phyloP scores from a whole-genome alignment of 1,140 invertebrate genomes.

The Sipha flava region DNA sequence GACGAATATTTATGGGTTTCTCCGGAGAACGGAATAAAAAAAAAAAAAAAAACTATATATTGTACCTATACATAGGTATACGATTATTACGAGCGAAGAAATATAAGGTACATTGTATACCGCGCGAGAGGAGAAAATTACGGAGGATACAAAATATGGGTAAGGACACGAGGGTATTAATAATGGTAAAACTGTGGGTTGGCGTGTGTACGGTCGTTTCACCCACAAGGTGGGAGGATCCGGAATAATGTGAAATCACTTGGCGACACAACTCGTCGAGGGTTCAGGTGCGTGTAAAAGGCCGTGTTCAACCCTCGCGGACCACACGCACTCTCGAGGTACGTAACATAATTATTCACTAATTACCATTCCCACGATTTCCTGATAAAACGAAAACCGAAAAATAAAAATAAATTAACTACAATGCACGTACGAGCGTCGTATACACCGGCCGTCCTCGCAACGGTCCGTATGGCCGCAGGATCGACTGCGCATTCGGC shows the following conservation, averaged over 20 bases:
- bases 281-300: constrained; percentile 5
- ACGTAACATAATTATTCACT: constrained; percentile 22
- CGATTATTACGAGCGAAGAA: background rate
- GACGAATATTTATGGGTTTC: constrained; percentile 16
- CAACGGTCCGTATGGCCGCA: no score
- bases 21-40: background rate
- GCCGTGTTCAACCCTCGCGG: constrained; percentile 21
- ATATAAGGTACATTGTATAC: background rate
- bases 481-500: no score
- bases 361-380: constrained; percentile 31
- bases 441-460: no score
- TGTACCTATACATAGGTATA: background rate
- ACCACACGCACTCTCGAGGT: constrained; percentile 18
- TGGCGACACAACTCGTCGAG: constrained; percentile 19
- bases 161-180: background rate
- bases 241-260: background rate
- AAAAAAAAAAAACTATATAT: background rate
- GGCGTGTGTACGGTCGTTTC: constrained; percentile 3
- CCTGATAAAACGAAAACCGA: background rate
- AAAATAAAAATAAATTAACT: no score
- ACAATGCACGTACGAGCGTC: no score
- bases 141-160: background rate
- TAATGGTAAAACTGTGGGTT: constrained; percentile 9
- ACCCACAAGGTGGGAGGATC: constrained; percentile 29
- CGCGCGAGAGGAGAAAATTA: background rate